These are phyloP conservation scores for Megastigmus dorsalis DNA, from an alignment of 2,888 invertebrate species.

Conservation along the genomic window DNA sequence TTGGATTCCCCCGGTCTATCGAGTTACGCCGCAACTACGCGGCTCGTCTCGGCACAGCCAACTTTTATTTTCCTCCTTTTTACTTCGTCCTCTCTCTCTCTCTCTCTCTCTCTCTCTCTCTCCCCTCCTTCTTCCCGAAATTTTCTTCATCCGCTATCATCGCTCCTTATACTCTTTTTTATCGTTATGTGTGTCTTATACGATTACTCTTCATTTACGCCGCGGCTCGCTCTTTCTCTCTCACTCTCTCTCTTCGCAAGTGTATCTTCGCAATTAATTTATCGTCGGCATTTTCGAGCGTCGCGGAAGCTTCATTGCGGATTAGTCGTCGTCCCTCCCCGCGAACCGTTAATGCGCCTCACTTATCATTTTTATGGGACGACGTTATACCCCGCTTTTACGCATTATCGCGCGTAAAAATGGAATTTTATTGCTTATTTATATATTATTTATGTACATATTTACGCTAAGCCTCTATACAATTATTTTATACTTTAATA, in stretches of 20 bases:
- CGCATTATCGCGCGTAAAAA: conserved; percentile 39
- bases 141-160: conserved; percentile 28
- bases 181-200: conserved; percentile 24
- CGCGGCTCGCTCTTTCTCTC: neutral
- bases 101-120: neutral
- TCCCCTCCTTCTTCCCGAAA: conserved; percentile 12
- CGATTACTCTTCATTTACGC: conserved; percentile 49
- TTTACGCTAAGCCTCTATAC: neutral
- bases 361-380: conserved; percentile 52
- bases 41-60: neutral
- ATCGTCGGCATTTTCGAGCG: conserved; percentile 50
- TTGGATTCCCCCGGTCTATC: conserved; percentile 15
- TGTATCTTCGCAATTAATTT: conserved; percentile 50
- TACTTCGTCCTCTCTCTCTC: neutral
- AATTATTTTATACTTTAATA: neutral
- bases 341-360: conserved; percentile 42
- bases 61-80: conserved; percentile 5
- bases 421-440: conserved; percentile 46
- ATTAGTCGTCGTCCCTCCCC: conserved; percentile 49
- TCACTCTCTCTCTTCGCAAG: neutral
- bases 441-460: conserved; percentile 10
- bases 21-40: conserved; percentile 27
- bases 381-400: neutral
- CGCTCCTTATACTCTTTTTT: conserved; percentile 25
- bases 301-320: conserved; percentile 46